Evolutionary conservation across 2,797 vertebrate species (phyloP).

Genomic region (Silurus aristotelis): DNA sequence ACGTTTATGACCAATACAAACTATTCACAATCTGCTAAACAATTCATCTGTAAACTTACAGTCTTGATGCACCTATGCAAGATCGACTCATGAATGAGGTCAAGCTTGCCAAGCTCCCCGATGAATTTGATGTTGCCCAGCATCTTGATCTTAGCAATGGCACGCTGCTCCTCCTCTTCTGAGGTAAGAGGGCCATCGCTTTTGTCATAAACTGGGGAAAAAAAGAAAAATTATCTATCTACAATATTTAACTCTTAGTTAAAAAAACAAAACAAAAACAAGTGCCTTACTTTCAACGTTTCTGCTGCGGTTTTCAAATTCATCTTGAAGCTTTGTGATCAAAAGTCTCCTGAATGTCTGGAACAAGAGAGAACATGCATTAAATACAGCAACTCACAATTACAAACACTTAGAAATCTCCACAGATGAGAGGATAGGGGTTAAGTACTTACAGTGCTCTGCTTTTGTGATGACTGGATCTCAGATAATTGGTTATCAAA

Average conservation of each 20-base stretch:
- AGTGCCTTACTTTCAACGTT: constrained; percentile 93
- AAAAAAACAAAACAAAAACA: background rate
- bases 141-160: constrained; percentile 99
- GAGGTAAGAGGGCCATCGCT: constrained; percentile 96
- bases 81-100: constrained; percentile 99
- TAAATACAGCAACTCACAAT: background rate
- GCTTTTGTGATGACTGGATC: constrained; percentile 96
- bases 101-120: constrained; percentile 99
- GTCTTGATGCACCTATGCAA: constrained; percentile 99
- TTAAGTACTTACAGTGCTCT: constrained; percentile 89
- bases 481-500: constrained; percentile 98
- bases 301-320: constrained; percentile 99
- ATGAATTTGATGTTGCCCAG: constrained; percentile 99
- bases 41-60: constrained; percentile 74
- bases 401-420: background rate
- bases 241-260: too few relatives aligned
- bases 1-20: background rate
- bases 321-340: constrained; percentile 99
- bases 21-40: background rate
- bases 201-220: constrained; percentile 90
- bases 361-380: background rate
- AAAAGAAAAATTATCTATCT: too few relatives aligned
- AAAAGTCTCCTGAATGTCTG: constrained; percentile 99
- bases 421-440: background rate
- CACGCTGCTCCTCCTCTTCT: constrained; percentile 98